These are phyloP conservation scores for Hapalemur alaotrensis DNA, from an alignment of 2,797 vertebrate genomes.

Conservation along the genomic window DNA sequence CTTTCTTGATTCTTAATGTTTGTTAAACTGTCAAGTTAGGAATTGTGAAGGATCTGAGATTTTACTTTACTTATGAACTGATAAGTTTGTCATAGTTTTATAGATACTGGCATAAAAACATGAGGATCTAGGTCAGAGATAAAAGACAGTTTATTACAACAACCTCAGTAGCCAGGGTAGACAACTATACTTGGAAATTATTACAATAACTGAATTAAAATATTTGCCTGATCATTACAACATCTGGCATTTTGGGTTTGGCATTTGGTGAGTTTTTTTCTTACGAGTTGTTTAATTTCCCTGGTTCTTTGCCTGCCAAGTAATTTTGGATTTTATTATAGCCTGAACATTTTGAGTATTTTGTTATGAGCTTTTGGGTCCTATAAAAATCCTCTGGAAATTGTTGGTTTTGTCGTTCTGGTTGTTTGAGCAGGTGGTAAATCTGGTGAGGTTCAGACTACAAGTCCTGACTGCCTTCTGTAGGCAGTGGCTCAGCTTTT, in stretches of 20 bases:
- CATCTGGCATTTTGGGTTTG: neutral
- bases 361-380: neutral
- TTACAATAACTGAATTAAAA: neutral
- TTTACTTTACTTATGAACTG: neutral
- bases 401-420: neutral
- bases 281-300: neutral
- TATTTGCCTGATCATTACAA: neutral
- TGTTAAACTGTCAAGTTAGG: neutral
- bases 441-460: neutral
- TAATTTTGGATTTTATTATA: constrained; percentile 26
- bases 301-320: neutral
- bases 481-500: neutral
- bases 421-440: neutral
- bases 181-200: neutral
- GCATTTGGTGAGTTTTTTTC: neutral
- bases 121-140: neutral
- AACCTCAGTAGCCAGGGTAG: neutral
- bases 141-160: neutral
- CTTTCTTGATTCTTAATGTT: neutral
- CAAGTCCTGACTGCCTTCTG: neutral
- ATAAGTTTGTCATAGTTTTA: neutral
- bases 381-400: neutral
- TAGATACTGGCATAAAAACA: neutral
- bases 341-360: neutral
- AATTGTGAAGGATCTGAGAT: neutral